Evolutionary conservation across 1,140 invertebrate genomes (phyloP).

Genomic region (Tetraneura akinire): DNA sequence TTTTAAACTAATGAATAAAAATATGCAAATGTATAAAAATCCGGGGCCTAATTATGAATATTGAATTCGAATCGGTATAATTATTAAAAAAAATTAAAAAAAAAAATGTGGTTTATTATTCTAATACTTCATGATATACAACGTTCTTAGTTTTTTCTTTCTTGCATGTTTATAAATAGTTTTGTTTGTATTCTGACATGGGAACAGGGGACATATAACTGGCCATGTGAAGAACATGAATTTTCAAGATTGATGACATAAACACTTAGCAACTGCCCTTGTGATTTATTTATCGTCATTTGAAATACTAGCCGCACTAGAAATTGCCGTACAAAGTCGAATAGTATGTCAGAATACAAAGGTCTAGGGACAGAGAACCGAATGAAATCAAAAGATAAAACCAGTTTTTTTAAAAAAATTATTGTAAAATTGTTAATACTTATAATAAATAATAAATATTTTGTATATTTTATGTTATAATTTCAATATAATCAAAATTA

Average conservation of each 20-base stretch:
- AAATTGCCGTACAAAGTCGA: neutral
- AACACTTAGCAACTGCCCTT: neutral
- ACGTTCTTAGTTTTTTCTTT: slow-evolving; percentile 1
- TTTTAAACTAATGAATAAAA: too few species aligned
- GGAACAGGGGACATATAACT: neutral
- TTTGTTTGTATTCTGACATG: neutral
- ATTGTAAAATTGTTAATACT: too few species aligned
- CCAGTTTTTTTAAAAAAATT: too few species aligned
- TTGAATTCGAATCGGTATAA: slow-evolving; percentile 10
- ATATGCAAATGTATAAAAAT: too few species aligned
- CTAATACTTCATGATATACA: neutral
- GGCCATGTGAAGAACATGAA: neutral
- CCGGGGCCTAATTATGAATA: neutral
- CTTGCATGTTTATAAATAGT: neutral
- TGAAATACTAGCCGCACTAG: neutral
- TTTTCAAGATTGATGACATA: slow-evolving; percentile 1
- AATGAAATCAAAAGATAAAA: too few species aligned
- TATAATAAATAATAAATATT: too few species aligned
- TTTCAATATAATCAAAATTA: too few species aligned
- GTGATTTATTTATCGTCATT: neutral
- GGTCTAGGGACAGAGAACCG: too few species aligned
- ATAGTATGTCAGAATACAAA: too few species aligned
- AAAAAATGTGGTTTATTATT: slow-evolving; percentile 11
- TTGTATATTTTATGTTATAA: too few species aligned
- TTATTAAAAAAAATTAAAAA: neutral